Evolutionary conservation across 1,140 invertebrate genomes (phyloP), one percentile per base, ranked within the genome.

Genomic region (Drosophila ercepeae): DNA sequence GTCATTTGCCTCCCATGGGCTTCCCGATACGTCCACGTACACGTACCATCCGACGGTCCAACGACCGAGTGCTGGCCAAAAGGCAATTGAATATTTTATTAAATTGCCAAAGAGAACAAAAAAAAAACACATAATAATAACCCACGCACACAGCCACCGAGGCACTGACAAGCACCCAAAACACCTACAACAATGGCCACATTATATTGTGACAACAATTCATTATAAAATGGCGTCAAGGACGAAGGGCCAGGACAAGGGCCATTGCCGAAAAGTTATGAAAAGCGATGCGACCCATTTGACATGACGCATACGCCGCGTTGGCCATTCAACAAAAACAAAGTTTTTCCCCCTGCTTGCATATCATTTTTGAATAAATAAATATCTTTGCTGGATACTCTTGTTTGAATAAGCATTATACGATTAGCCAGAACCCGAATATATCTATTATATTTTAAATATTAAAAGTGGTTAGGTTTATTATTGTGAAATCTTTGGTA

Each of bases 41-140:
- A 32, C 11, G 11, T 32, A 32, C 21, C 54, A 32, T 49, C 25
- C 36, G 16, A 3, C 11, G 3, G n/a, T 5, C 51, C 19, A 14
- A 25, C 39, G 39, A 29, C 25, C 23, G 42, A 32, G 14, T 3
- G 42, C 42, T 48, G 60, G 52, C 61, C 58, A 64, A 61, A 61
- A 65, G 73, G 76, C 82, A 79, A 82, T 88, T 82, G 82, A 79
- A 88, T 88, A 88, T 88, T 88, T 88, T 78, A 88, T 78, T 88
- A 88, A 88, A 88, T 88, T 82, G 61, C 73, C 77, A 16, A 27
- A 44, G 6, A 13, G 36, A 13, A 14, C 14, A 5, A 13, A 39
- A 39, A 39, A 16, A 16, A 39, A 39, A 39, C 14, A 39, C 11
- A 32, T n/a, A 11, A 32, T 32, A 32, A 32, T 32, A 60, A 63